These are phyloP conservation scores for roundworm (Caenorhabditis elegans) DNA, from an alignment of 1,140 invertebrate genomes.

Conservation along the genomic window DNA sequence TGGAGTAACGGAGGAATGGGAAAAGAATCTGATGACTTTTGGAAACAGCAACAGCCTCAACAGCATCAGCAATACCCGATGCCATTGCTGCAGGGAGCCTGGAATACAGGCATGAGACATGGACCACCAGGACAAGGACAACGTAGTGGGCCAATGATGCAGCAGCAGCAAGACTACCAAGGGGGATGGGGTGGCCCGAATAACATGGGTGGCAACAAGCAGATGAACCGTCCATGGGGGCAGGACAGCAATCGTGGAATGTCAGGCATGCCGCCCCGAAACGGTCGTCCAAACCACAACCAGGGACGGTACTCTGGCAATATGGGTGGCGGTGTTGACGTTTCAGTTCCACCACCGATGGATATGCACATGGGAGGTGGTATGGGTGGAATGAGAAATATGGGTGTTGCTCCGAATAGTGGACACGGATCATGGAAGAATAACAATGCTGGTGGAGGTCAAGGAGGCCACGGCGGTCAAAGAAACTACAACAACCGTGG, in stretches of 20 bases:
- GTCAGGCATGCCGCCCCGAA: not conserved
- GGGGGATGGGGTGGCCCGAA: not conserved
- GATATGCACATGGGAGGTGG: constrained; percentile 39
- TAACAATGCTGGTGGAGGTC: constrained; percentile 22
- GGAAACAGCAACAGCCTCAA: constrained; percentile 38
- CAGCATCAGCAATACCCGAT: not conserved
- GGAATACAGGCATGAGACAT: constrained; percentile 30
- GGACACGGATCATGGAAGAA: constrained; percentile 36
- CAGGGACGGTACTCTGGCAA: not conserved
- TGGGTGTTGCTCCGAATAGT: constrained; percentile 3
- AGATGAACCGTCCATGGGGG: constrained; percentile 3
- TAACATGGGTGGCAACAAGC: not conserved
- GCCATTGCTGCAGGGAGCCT: not conserved
- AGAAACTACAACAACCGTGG: constrained; percentile 11
- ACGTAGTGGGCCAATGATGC: constrained; percentile 17
- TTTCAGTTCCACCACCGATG: constrained; percentile 45
- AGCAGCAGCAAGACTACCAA: not conserved
- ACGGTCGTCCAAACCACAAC: not conserved
- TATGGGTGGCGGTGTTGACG: constrained; percentile 32
- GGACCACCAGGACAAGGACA: constrained; percentile 30
- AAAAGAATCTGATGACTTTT: constrained; percentile 40
- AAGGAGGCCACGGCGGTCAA: constrained; percentile 14
- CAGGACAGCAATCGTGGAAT: not conserved
- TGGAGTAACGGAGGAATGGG: constrained; percentile 44
- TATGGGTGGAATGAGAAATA: constrained; percentile 25